Conservation (phyloP, 2,113 vertebrate species). For the Forbesichthys agassizii region DNA sequence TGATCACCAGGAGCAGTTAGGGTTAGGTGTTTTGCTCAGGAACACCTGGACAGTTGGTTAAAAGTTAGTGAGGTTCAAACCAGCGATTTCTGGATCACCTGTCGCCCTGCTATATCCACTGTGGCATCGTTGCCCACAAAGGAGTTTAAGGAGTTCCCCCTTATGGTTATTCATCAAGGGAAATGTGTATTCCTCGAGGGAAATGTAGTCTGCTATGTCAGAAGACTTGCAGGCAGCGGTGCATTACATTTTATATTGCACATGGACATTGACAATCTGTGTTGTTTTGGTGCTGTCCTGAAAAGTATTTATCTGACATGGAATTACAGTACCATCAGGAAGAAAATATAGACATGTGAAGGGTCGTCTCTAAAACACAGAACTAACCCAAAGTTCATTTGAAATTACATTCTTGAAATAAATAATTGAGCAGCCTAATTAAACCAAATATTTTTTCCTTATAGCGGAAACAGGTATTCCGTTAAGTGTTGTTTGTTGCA, state of each 20-base stretch:
- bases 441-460: neutral
- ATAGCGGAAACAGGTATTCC: neutral
- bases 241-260: conserved; percentile 16
- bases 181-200: conserved; percentile 22
- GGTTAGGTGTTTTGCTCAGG: no score
- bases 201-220: conserved; percentile 26
- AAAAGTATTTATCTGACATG: no score
- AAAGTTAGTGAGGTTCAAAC: no score
- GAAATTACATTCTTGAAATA: neutral
- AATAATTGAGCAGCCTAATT: neutral
- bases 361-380: no score
- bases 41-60: no score
- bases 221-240: conserved; percentile 9
- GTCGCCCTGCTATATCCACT: no score
- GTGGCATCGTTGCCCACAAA: no score
- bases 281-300: conserved; percentile 19
- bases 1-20: no score
- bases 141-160: neutral
- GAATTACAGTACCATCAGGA: no score
- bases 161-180: conserved; percentile 22
- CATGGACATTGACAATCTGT: conserved; percentile 19
- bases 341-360: no score
- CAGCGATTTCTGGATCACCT: no score
- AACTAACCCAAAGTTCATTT: neutral
- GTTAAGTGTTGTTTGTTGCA: conserved; percentile 13